A percentile compares a stretch with the other conserved stretches of the same genome.
Evolutionary conservation across 2,797 vertebrate species (phyloP).

Genomic region (Tinamus major): DNA sequence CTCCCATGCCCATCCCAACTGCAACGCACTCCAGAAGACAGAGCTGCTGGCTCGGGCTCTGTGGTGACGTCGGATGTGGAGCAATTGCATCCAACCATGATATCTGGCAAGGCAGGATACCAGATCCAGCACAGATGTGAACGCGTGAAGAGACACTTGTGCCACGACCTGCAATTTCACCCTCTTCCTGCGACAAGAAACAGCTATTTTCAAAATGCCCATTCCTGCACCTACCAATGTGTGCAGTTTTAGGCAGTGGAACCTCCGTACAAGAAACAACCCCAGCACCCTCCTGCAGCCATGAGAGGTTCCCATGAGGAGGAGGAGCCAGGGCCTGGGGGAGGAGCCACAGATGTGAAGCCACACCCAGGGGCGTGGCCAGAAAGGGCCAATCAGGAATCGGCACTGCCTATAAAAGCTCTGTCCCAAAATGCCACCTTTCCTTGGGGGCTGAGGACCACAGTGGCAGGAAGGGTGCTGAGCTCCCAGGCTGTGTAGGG

Average conservation of each 20-base stretch:
- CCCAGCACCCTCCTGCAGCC: no score
- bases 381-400: background rate
- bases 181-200: background rate
- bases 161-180: background rate
- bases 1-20: background rate
- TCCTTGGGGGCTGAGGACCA: background rate
- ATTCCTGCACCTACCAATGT: background rate
- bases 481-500: background rate
- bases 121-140: background rate
- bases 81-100: background rate
- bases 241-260: background rate
- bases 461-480: background rate
- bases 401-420: accelerated
- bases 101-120: background rate
- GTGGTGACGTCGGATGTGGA: background rate
- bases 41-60: background rate
- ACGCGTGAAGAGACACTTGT: background rate
- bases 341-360: background rate
- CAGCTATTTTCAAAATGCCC: background rate
- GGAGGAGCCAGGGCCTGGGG: background rate
- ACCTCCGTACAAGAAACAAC: background rate
- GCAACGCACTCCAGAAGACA: background rate
- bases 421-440: accelerated
- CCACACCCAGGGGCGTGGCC: background rate
- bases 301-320: no score